phyloP scores from a whole-genome alignment of 2,113 vertebrate species.

The Oryzias javanicus region DNA sequence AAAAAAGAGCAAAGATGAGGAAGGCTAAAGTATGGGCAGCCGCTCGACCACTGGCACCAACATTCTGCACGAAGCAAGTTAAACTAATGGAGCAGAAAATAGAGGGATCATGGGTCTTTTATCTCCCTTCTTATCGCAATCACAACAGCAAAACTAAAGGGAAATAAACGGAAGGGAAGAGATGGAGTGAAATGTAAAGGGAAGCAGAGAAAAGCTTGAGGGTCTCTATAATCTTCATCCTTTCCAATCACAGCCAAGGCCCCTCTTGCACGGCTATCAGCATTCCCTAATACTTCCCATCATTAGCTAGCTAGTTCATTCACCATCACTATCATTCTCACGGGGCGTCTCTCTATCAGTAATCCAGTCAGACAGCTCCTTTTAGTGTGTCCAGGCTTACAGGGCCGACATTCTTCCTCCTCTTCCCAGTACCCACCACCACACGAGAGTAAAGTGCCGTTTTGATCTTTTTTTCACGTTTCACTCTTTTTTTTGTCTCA shows the following conservation, averaged over 20 bases:
- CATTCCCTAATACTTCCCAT: constrained; percentile 43
- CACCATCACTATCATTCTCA: constrained; percentile 18
- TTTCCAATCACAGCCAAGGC: constrained; percentile 45
- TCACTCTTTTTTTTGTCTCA: constrained; percentile 55
- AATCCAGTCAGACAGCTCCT: constrained; percentile 45
- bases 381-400: constrained; percentile 49
- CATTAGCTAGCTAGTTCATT: constrained; percentile 35
- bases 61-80: constrained; percentile 36
- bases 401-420: constrained; percentile 36
- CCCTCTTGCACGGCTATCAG: constrained; percentile 46
- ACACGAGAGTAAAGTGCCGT: constrained; percentile 42
- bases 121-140: constrained; percentile 55
- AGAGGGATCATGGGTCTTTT: constrained; percentile 60
- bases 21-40: constrained; percentile 11
- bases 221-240: constrained; percentile 42
- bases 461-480: constrained; percentile 67
- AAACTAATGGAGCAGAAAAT: constrained; percentile 71
- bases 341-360: constrained; percentile 35
- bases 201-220: constrained; percentile 33
- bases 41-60: constrained; percentile 35
- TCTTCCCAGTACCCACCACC: constrained; percentile 29
- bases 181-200: constrained; percentile 25
- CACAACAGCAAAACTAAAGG: constrained; percentile 44
- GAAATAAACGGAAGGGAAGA: constrained; percentile 26
- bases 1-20: constrained; percentile 25